These are phyloP conservation scores for Tribolium madens DNA, from an alignment of 1,140 invertebrate species.

Conservation along the genomic window DNA sequence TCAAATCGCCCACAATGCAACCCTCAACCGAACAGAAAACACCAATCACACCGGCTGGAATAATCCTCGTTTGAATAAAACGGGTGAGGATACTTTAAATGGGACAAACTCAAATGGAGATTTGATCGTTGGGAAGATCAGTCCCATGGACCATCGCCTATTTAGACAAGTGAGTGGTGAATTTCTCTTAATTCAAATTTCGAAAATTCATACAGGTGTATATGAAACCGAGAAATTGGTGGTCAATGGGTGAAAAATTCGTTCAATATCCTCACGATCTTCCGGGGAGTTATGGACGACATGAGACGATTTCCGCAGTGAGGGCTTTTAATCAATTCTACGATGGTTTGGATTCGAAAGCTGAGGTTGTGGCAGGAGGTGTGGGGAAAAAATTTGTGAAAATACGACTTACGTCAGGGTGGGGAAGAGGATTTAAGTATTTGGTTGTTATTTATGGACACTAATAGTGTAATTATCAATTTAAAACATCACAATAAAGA, in stretches of 20 bases:
- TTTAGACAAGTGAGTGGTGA: neutral
- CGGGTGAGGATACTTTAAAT: neutral
- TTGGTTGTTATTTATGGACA: slow-evolving; percentile 57
- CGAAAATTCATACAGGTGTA: slow-evolving; percentile 39
- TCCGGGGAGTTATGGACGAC: slow-evolving; percentile 48
- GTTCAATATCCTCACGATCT: slow-evolving; percentile 54
- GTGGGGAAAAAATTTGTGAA: slow-evolving; percentile 55
- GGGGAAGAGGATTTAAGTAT: slow-evolving; percentile 55
- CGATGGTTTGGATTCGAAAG: slow-evolving; percentile 53
- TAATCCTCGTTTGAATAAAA: neutral
- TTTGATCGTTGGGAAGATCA: neutral
- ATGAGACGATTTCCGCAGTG: slow-evolving; percentile 56
- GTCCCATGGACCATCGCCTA: neutral
- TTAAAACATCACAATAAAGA: no score
- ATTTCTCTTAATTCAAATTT: neutral
- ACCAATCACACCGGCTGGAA: neutral
- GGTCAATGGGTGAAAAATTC: slow-evolving; percentile 50
- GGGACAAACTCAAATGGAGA: slow-evolving; percentile 1
- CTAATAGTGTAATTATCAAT: slow-evolving; percentile 43
- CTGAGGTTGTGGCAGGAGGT: slow-evolving; percentile 52
- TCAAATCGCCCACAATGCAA: neutral
- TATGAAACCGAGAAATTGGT: slow-evolving; percentile 53
- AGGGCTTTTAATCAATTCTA: slow-evolving; percentile 56
- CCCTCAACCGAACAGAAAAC: neutral
- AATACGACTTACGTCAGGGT: slow-evolving; percentile 52